Conservation (phyloP, 2,797 vertebrate species). For the Nothura maculosa region DNA sequence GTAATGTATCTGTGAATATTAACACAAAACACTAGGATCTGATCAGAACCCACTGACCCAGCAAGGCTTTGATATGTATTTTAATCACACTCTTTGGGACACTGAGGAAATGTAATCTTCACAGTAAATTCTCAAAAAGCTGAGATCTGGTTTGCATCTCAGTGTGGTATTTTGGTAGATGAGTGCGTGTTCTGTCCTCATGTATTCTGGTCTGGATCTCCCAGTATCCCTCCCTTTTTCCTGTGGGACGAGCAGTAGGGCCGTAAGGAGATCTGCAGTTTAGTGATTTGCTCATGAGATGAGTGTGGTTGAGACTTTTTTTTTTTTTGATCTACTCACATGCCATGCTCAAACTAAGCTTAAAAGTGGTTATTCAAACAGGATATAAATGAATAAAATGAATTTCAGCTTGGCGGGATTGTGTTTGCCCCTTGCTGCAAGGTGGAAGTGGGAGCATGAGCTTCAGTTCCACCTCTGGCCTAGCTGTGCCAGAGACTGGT, state of each 20-base stretch:
- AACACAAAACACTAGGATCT: conserved; percentile 24
- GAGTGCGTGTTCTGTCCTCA: not conserved
- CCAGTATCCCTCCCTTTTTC: not conserved
- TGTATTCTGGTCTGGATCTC: not conserved
- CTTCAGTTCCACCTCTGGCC: not conserved
- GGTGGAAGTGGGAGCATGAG: not conserved
- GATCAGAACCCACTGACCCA: conserved; percentile 62
- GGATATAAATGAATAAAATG: not conserved
- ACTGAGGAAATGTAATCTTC: conserved; percentile 4
- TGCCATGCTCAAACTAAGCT: not conserved
- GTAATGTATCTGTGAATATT: conserved; percentile 37
- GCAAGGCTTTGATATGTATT: conserved; percentile 1
- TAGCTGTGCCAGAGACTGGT: not conserved
- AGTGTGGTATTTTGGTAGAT: not conserved
- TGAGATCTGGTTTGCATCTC: not conserved
- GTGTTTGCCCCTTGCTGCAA: not conserved
- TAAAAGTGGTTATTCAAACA: not conserved
- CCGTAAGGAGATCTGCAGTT: not conserved
- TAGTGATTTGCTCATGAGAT: not conserved
- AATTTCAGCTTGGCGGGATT: not conserved
- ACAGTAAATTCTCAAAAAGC: not conserved
- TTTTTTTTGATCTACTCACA: not conserved
- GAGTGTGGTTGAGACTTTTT: not conserved
- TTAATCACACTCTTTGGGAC: conserved; percentile 29
- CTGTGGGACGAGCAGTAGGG: not conserved